Conservation (phyloP, 2,113 vertebrate species). For the Lagopus leucura region DNA sequence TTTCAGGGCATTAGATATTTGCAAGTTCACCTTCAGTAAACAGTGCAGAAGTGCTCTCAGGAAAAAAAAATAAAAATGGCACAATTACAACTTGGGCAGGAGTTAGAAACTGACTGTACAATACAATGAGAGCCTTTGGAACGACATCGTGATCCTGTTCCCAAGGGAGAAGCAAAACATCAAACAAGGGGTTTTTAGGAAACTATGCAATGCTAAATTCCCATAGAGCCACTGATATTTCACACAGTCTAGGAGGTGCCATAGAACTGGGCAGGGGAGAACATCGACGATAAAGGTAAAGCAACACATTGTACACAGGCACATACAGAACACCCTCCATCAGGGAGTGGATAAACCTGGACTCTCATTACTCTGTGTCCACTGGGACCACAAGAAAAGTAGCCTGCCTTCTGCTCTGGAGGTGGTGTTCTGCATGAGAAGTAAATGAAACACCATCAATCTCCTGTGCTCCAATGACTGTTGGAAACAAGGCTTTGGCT, state of each 20-base stretch:
- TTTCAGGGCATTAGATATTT: neutral
- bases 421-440: neutral
- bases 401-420: neutral
- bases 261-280: accelerated
- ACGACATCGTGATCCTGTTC: neutral
- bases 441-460: neutral
- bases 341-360: neutral
- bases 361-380: neutral
- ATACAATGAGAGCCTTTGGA: neutral
- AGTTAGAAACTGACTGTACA: neutral
- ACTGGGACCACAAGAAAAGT: neutral
- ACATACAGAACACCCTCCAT: accelerated
- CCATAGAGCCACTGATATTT: neutral
- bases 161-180: neutral
- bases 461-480: neutral
- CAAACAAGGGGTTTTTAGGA: neutral
- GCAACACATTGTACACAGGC: accelerated
- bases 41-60: conserved; percentile 23
- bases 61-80: conserved; percentile 9
- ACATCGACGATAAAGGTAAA: neutral
- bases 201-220: neutral
- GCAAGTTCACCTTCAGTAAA: conserved; percentile 44
- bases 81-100: neutral
- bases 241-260: neutral
- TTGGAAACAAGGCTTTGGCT: neutral